Conservation (phyloP, 2,113 vertebrate species). For the Sigmodon hispidus region DNA sequence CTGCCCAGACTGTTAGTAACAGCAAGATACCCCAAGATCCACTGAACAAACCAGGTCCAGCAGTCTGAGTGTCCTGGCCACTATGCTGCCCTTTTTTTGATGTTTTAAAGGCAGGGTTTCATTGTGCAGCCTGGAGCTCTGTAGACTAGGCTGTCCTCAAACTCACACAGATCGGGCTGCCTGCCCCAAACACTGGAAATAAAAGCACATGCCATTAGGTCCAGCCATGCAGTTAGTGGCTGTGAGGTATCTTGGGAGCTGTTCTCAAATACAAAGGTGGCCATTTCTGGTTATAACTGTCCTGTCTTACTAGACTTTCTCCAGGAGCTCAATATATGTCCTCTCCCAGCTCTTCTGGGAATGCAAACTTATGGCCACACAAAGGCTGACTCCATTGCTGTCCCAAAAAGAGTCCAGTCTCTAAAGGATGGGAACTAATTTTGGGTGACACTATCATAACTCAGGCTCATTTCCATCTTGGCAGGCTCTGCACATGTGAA, state of each 20-base stretch:
- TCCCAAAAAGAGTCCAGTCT: background rate
- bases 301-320: background rate
- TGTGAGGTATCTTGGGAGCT: background rate
- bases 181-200: background rate
- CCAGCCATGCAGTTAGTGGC: background rate
- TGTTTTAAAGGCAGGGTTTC: background rate
- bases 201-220: background rate
- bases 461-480: rapidly evolving
- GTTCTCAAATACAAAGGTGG: background rate
- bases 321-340: background rate
- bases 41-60: background rate
- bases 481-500: rapidly evolving
- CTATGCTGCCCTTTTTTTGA: background rate
- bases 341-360: background rate
- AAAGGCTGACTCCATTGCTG: background rate
- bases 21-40: background rate
- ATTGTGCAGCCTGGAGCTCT: background rate
- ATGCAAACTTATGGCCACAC: background rate
- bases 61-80: background rate
- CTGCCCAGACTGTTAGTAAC: background rate
- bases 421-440: background rate
- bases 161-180: background rate
- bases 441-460: rapidly evolving
- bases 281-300: background rate
- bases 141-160: background rate